phyloP scores from a whole-genome alignment of 2,797 vertebrate genomes.

The Labroides dimidiatus region DNA sequence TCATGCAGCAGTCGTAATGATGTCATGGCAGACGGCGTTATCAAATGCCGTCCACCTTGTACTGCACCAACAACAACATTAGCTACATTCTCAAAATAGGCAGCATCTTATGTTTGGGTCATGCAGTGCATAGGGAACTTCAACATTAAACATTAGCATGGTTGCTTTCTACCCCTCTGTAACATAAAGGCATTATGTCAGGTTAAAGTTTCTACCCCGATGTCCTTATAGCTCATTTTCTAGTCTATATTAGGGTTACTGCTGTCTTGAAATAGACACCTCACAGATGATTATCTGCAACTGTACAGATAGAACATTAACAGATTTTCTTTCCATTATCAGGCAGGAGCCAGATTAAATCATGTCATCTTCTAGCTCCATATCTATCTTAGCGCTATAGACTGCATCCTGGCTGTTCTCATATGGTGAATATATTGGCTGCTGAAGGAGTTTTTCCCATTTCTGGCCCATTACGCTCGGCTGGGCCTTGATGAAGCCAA shows the following conservation, averaged over 20 bases:
- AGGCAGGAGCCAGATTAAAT: slow-evolving; percentile 63
- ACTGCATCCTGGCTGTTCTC: slow-evolving; percentile 46
- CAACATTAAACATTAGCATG: slow-evolving; percentile 3
- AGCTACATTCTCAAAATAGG: slow-evolving; percentile 19
- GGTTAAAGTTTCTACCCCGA: slow-evolving; percentile 16
- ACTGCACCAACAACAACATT: slow-evolving; percentile 14
- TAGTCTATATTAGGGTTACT: slow-evolving; percentile 50
- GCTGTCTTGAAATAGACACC: slow-evolving; percentile 65
- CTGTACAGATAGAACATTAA: slow-evolving; percentile 62
- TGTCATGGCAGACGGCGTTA: slow-evolving; percentile 59
- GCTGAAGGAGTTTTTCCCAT: slow-evolving; percentile 65
- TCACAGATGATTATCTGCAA: slow-evolving; percentile 64
- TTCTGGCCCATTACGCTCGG: slow-evolving; percentile 66
- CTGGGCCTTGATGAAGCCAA: slow-evolving; percentile 76
- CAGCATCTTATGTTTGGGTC: neutral
- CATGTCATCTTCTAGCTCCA: slow-evolving; percentile 58
- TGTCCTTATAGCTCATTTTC: slow-evolving; percentile 41
- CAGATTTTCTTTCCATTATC: slow-evolving; percentile 69
- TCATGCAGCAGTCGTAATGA: slow-evolving; percentile 49
- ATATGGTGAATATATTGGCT: slow-evolving; percentile 38
- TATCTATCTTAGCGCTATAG: slow-evolving; percentile 52
- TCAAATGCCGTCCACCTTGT: slow-evolving; percentile 29
- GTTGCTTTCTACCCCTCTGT: neutral
- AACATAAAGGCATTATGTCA: slow-evolving; percentile 8
- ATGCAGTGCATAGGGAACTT: neutral